Conservation (phyloP, 2,113 vertebrate species). For the Smithornis capensis region DNA sequence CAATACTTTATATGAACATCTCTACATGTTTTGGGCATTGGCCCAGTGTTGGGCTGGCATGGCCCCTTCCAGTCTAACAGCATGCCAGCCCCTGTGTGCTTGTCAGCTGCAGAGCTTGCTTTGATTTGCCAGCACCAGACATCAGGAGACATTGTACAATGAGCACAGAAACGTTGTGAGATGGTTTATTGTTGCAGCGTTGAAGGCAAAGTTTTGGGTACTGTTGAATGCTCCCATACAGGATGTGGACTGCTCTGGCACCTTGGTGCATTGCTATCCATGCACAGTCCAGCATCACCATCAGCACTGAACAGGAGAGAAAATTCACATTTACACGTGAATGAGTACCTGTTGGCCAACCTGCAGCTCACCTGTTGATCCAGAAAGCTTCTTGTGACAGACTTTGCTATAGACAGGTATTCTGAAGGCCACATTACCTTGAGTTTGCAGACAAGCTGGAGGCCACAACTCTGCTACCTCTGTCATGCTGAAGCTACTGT, state of each 20-base stretch:
- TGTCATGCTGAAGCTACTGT: not conserved
- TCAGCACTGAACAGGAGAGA: not conserved
- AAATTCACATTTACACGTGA: not conserved
- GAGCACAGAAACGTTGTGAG: rapidly evolving
- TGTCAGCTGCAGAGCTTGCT: not conserved
- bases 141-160: not conserved
- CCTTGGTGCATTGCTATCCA: rapidly evolving
- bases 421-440: not conserved
- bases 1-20: not conserved
- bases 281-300: not conserved
- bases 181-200: rapidly evolving
- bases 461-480: not conserved
- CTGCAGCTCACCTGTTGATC: not conserved
- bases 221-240: not conserved
- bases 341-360: not conserved
- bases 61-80: not conserved
- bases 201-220: not conserved
- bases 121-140: not conserved
- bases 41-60: not conserved
- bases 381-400: not conserved
- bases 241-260: not conserved
- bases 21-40: not conserved
- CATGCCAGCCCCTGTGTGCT: not conserved
- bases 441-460: not conserved
- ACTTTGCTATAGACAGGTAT: not conserved